Base-by-base conservation (phyloP, 2,888 invertebrate genomes). In the Orchesella flavescens region DNA sequence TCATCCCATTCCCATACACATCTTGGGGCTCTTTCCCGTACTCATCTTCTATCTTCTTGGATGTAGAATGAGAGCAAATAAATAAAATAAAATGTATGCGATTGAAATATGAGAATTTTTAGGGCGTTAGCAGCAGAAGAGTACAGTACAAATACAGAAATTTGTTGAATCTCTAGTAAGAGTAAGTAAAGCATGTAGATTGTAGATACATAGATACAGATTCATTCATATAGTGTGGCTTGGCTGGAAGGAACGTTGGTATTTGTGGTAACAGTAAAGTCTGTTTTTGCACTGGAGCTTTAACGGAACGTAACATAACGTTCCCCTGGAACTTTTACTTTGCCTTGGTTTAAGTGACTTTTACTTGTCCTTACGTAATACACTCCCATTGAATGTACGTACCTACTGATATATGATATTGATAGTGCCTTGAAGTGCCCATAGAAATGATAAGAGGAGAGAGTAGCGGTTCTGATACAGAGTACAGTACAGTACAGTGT, bases 41-140 rank as follows among this genome's bases (percentile, higher is more conserved):
- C 19, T 17, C 66, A 57, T 44, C 73, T 46, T 43, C 55, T 46
- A 66, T 66, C 21, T 66, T n/a, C 66, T 4, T 34, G 2, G 34
- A 2, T 34, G 34, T 34, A 66, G 43, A 1, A 17, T 0, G 17
- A 66, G 44, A 44, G 23, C 53, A 24, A 65, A 75, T 53, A 66
- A 72, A 44, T n/a, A 34, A 61, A 61, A 74, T 61, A 24, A 55
- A 75, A 55, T 65, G 75, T 49, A 55, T 65, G 46, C 24, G 61
- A 75, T 65, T 76, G 76, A 76, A 76, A 76, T 76, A 76, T 66
- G 76, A 76, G 76, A 68, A 61, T 21, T 12, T 66, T 34, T 24
- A 21, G 15, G 34, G 34, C 34, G 34, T 34, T 34, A 34, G 63
- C 73, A 34, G 63, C 73, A 24, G 23, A 21, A 34, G 34, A 34